Evolutionary conservation across 2,797 vertebrate genomes (phyloP), one percentile per base, ranked within the genome.

Genomic region (Hippoglossus hippoglossus): DNA sequence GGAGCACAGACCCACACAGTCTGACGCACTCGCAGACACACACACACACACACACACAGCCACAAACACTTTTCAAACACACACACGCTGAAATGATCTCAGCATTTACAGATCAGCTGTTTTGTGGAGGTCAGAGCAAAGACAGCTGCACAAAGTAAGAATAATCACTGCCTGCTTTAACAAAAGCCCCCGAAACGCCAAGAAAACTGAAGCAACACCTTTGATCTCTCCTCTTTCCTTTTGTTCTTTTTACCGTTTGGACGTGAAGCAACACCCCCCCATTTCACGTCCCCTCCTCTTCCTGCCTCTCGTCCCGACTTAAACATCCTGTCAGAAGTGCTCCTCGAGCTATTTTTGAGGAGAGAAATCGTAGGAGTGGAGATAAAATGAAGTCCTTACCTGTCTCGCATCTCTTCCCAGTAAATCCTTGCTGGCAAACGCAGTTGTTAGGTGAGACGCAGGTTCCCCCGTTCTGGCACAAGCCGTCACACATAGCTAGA

Each of bases 401-500:
- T 82, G 96, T 96, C 90, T 99, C 97, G 78, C 98, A 99, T 83
- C 94, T 96, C 88, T 93, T 93, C 21, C 98, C 98, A 0, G 97
- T 99, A 87, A 99, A 99, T 72, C 98, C 98, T 87, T 97, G 96
- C 54, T 96, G 95, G 87, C 98, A 99, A 70, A 96, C 91, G 70
- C 98, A 99, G 77, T 96, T 95, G 59, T 98, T 96, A 31, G 97
- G 96, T 56, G 98, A 96, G 54, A 97, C 91, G 25, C 98, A 99
- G 84, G 95, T 95, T 51, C 97, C 98, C 66, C 98, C 98, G 0
- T 99, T 99, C 85, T 96, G 95, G 90, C 98, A 99, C 62, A 97
- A 94, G 0, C 97, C 96, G 75, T 96, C 97, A 92, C 98, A 99
- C 93, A 98, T 97, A 0, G 97, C 98, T 99, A 74, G 71, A 94